Evolutionary conservation across 2,888 invertebrate species (phyloP).

Genomic region (Parthenolecanium corni): DNA sequence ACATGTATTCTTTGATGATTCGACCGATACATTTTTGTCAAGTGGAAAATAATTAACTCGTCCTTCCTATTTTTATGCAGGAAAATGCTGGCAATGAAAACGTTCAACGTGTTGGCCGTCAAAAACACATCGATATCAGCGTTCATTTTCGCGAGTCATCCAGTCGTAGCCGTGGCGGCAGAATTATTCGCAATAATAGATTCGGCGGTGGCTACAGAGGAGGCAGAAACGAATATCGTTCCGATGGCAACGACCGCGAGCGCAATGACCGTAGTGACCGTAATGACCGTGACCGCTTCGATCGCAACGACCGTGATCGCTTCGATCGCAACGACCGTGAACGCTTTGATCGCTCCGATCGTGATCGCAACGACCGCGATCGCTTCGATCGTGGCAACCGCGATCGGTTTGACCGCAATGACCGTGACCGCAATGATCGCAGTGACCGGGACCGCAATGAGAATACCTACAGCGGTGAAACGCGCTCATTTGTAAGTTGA

Average conservation of each 20-base stretch:
- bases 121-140: slow-evolving; percentile 34
- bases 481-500: slow-evolving; percentile 10
- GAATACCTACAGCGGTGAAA: slow-evolving; percentile 6
- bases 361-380: no score
- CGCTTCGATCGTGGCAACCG: neutral
- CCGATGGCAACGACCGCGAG: neutral
- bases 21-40: no score
- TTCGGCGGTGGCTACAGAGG: slow-evolving; percentile 28
- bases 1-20: no score
- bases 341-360: neutral
- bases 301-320: no score
- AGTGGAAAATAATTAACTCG: no score
- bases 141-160: slow-evolving; percentile 33
- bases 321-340: neutral
- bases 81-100: slow-evolving; percentile 2
- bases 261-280: neutral
- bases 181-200: slow-evolving; percentile 29
- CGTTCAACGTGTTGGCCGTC: slow-evolving; percentile 23
- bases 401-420: neutral
- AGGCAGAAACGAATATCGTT: slow-evolving; percentile 21
- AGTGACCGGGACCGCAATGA: slow-evolving; percentile 3
- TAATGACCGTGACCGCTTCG: no score
- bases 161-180: slow-evolving; percentile 31
- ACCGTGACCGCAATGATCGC: neutral
- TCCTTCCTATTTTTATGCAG: neutral